Percentiles rank a stretch among this genome's conserved stretches.
Conservation (phyloP, 2,113 vertebrate species). For the Tretioscincus oriximinensis region DNA sequence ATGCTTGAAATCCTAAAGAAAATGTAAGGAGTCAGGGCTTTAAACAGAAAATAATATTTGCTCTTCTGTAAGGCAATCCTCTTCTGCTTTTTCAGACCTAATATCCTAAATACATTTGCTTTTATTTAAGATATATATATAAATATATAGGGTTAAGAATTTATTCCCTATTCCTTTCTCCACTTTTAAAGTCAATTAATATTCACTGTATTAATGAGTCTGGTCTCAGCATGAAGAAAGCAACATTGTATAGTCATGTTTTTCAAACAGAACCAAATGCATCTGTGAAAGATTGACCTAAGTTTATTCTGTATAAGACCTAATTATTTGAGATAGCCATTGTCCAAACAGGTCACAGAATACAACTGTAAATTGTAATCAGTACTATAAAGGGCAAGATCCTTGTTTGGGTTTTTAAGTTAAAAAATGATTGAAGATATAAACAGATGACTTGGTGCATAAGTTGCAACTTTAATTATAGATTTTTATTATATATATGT, state of each 20-base stretch:
- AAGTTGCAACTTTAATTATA: neutral
- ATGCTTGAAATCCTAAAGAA: constrained; percentile 49
- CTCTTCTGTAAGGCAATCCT: constrained; percentile 51
- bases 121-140: constrained; percentile 43
- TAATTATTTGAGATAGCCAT: constrained; percentile 26
- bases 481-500: neutral
- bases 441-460: neutral
- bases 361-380: neutral
- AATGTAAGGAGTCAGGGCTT: constrained; percentile 57
- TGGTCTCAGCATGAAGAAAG: constrained; percentile 45
- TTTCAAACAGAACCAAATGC: constrained; percentile 42
- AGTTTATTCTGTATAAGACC: neutral
- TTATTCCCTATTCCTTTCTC: neutral
- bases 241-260: constrained; percentile 28
- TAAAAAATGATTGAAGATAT: neutral
- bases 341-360: neutral
- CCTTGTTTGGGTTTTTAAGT: neutral
- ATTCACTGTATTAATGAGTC: constrained; percentile 46
- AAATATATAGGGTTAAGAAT: constrained; percentile 42
- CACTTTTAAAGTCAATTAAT: constrained; percentile 47
- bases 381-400: neutral
- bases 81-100: constrained; percentile 65
- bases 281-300: constrained; percentile 18
- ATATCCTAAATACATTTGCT: constrained; percentile 49
- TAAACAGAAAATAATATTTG: constrained; percentile 48